phyloP scores from a whole-genome alignment of 2,888 invertebrate genomes.

The Acanthosoma haemorrhoidale region DNA sequence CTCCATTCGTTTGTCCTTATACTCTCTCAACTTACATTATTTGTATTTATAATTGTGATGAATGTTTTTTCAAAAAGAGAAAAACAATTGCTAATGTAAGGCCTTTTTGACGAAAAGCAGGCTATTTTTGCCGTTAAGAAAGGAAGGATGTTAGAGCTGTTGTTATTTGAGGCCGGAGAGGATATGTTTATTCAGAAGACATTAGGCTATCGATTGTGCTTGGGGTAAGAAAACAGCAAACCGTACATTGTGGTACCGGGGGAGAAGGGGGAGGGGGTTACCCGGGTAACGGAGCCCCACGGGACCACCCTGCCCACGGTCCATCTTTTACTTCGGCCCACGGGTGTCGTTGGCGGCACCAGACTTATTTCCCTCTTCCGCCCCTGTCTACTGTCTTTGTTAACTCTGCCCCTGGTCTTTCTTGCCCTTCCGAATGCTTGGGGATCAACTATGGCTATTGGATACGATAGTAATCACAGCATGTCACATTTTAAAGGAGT shows the following conservation, averaged over 20 bases:
- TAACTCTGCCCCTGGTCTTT: background rate
- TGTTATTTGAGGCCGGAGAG: background rate
- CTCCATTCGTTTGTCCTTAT: no score
- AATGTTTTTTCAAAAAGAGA: background rate
- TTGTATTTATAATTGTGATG: background rate
- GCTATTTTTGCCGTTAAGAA: background rate
- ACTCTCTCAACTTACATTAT: no score
- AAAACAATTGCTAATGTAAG: background rate
- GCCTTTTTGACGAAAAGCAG: background rate
- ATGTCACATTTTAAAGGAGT: no score
- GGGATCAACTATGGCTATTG: background rate
- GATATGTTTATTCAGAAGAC: conserved; percentile 14
- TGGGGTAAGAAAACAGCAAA: conserved; percentile 12
- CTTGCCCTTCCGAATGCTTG: no score
- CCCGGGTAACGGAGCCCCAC: conserved; percentile 10
- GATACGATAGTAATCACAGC: background rate
- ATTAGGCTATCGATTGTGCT: conserved; percentile 14
- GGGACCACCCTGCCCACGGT: conserved; percentile 16
- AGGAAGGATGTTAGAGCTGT: background rate
- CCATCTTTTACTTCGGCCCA: conserved; percentile 11
- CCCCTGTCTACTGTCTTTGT: background rate
- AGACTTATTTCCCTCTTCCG: background rate
- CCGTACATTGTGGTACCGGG: background rate
- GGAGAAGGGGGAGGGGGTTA: conserved; percentile 4
- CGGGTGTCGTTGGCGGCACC: background rate